Conservation (phyloP, 1,140 invertebrate species). For the Drosophila suzukii region DNA sequence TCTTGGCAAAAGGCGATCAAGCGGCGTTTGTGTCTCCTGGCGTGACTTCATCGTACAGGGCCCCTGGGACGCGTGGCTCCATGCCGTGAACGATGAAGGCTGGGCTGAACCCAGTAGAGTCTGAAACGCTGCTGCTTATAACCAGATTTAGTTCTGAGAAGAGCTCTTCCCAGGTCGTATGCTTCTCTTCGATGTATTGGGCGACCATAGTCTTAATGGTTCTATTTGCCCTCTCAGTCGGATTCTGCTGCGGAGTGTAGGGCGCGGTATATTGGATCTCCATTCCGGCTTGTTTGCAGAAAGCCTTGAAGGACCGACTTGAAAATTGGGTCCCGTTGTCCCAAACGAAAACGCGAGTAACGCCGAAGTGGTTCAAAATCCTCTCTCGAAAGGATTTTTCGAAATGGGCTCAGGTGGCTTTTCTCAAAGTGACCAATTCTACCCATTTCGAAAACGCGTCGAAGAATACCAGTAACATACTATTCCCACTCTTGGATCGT, state of each 20-base stretch:
- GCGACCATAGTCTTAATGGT: not conserved
- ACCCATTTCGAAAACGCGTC: no score
- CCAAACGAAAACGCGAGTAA: not conserved
- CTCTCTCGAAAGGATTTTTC: not conserved
- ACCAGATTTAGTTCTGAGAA: not conserved
- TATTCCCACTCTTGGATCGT: not conserved
- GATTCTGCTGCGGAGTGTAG: slow-evolving; percentile 1
- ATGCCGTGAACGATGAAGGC: no score
- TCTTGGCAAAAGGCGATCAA: no score
- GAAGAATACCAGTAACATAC: not conserved
- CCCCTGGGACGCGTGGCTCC: no score
- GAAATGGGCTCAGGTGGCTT: no score
- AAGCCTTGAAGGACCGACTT: not conserved
- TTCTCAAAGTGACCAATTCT: no score
- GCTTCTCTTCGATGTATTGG: not conserved
- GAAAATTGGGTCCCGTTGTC: slow-evolving; percentile 4
- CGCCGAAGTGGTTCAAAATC: not conserved
- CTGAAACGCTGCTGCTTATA: slow-evolving; percentile 2
- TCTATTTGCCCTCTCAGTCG: not conserved
- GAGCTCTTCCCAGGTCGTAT: not conserved
- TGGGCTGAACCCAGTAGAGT: not conserved
- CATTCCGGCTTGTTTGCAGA: not conserved
- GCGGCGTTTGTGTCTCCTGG: no score
- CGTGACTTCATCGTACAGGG: no score
- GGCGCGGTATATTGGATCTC: not conserved